Conservation (phyloP, 2,113 vertebrate species). For the Poecile atricapillus region DNA sequence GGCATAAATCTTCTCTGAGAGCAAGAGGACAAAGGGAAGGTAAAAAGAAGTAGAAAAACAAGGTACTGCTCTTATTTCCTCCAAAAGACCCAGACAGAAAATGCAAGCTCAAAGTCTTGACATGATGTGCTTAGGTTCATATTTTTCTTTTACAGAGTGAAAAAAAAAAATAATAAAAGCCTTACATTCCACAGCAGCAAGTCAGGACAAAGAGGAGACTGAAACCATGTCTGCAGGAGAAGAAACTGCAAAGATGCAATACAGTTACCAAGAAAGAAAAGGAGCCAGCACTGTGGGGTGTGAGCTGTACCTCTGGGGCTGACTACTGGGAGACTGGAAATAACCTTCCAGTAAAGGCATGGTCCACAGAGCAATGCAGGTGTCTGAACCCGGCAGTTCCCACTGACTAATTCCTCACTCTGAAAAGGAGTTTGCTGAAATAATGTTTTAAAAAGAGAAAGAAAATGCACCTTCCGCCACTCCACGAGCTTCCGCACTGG, state of each 20-base stretch:
- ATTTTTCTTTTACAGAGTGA: not conserved
- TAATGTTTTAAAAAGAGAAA: not conserved
- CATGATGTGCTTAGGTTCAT: not conserved
- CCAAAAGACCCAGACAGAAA: not conserved
- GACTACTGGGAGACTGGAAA: not conserved
- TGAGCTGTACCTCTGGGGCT: not conserved
- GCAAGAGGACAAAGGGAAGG: not conserved
- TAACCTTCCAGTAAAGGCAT: not conserved
- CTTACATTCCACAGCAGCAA: conserved; percentile 33
- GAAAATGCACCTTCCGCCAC: not conserved
- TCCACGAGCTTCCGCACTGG: not conserved
- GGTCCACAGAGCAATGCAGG: not conserved
- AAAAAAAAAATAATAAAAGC: not conserved
- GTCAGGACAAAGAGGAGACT: conserved; percentile 34
- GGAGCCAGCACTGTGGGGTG: not conserved
- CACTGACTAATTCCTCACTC: not conserved
- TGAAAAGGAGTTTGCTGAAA: not conserved
- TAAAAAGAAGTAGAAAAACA: not conserved
- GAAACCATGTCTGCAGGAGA: conserved; percentile 16
- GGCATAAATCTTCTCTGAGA: conserved; percentile 28
- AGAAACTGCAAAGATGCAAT: conserved; percentile 28
- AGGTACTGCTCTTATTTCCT: not conserved
- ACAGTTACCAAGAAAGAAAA: not conserved
- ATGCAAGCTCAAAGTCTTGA: not conserved
- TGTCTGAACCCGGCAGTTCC: not conserved